These are phyloP conservation scores for Pseudobourletiella spinata DNA, from an alignment of 1,140 invertebrate species.

Conservation along the genomic window DNA sequence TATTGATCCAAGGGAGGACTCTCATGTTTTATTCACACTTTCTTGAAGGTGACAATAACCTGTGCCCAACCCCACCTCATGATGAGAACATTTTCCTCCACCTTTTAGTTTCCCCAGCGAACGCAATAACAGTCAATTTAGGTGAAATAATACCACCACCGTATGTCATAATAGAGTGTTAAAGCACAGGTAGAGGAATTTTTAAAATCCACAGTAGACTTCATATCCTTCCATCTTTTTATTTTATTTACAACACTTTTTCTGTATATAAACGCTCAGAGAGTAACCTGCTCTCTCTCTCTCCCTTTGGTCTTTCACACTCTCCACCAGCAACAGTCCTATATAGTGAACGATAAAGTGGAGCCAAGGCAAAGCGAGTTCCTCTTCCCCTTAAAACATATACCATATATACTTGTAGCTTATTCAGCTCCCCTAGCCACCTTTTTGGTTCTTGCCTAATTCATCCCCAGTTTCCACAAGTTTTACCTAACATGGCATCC, in stretches of 20 bases:
- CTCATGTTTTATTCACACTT: constrained; percentile 25
- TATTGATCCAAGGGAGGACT: constrained; percentile 21
- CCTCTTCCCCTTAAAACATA: too few relatives aligned
- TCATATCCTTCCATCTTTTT: too few relatives aligned
- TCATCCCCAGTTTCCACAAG: constrained; percentile 6
- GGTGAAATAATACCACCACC: constrained; percentile 22
- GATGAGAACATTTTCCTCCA: constrained; percentile 9
- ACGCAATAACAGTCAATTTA: constrained; percentile 29
- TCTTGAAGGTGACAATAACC: constrained; percentile 24
- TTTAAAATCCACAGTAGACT: neutral
- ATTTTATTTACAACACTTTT: too few relatives aligned
- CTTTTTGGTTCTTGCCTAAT: too few relatives aligned
- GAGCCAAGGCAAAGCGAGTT: too few relatives aligned
- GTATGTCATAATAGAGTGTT: constrained; percentile 23
- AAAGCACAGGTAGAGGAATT: constrained; percentile 17
- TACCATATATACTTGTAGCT: neutral
- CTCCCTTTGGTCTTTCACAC: too few relatives aligned
- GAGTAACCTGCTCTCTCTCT: too few relatives aligned
- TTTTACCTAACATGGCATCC: neutral
- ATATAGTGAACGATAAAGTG: too few relatives aligned
- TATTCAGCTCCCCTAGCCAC: constrained; percentile 3
- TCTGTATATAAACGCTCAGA: too few relatives aligned
- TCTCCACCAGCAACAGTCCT: too few relatives aligned
- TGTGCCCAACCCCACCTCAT: constrained; percentile 7
- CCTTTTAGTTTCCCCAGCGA: constrained; percentile 17